Evolutionary conservation across 2,113 vertebrate genomes (phyloP), one percentile per base, ranked within the genome.

Genomic region (Crotophaga sulcirostris): DNA sequence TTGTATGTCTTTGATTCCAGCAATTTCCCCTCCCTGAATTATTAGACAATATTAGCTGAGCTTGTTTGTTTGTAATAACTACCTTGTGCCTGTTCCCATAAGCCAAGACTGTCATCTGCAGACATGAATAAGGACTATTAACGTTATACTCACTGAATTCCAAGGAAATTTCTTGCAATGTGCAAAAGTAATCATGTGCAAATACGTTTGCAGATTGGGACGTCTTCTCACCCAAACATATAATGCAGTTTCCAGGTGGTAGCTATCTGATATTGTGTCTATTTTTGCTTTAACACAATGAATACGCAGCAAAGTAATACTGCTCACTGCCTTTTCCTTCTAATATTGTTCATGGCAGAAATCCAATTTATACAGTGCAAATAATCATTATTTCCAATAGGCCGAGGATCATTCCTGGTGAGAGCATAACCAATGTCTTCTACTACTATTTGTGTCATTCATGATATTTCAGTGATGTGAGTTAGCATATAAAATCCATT

Each of bases 331-430:
- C 60, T 96, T 95, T 96, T 85, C 70, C 74, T 74, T 89, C 73
- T 90, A 95, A 89, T 91, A 91, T 89, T 92, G 93, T 89, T 94
- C 79, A 59, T 96, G 89, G 90, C 93, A 96, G 89, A 91, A 93
- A 93, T 93, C 95, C 95, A 92, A 88, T 93, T 94, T 94, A 96
- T 89, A 76, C 77, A 93, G 81, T 91, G 81, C 63, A 94, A 94
- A 85, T 89, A 89, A 95, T 96, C 72, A 87, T 93, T 92, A 87
- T 90, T 96, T 96, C 83, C 89, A 96, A 76, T 84, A 84, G 82
- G 76, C 58, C 6, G 11, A 87, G 64, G 74, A 82, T 93, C 64
- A 68, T 95, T 94, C 88, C 93, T 94, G 60, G 62, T 60, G 94
- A 91, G 58, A 92, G 24, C 62, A 83, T 85, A 93, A 95, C 80